Conservation (phyloP, 2,113 vertebrate species). For the Choloepus hoffmanni region DNA sequence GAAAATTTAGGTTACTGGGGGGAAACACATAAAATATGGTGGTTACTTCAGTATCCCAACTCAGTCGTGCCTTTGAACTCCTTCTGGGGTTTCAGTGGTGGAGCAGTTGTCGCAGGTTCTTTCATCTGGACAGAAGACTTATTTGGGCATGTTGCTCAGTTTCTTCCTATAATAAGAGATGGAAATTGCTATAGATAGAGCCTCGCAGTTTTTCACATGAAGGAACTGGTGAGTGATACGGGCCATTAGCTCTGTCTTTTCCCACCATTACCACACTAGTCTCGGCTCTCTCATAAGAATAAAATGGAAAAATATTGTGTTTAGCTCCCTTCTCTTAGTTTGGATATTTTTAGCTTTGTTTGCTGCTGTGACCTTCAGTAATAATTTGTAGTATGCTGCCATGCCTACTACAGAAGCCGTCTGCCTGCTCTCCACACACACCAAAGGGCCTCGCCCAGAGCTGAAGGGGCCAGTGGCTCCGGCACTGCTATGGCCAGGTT, state of each 20-base stretch:
- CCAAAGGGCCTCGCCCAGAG: not conserved
- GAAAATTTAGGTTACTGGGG: not conserved
- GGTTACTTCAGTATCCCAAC: not conserved
- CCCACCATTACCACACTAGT: not conserved
- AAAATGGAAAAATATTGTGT: not conserved
- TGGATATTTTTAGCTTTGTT: not conserved
- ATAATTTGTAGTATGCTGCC: not conserved
- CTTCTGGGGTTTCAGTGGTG: not conserved
- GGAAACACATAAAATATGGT: not conserved
- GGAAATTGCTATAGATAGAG: not conserved
- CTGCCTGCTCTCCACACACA: not conserved
- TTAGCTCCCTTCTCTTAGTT: not conserved
- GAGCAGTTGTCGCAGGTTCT: not conserved
- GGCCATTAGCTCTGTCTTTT: not conserved
- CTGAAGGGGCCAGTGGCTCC: not conserved
- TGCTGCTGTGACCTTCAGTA: accelerated
- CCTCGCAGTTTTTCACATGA: not conserved
- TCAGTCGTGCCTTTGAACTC: not conserved
- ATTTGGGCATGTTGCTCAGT: not conserved
- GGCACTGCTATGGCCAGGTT: no score
- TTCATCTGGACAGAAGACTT: not conserved
- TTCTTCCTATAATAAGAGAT: not conserved
- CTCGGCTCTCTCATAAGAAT: not conserved
- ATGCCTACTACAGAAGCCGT: not conserved
- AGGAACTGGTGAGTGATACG: not conserved